phyloP scores from a whole-genome alignment of 2,888 invertebrate genomes.

The Clivina fossor region DNA sequence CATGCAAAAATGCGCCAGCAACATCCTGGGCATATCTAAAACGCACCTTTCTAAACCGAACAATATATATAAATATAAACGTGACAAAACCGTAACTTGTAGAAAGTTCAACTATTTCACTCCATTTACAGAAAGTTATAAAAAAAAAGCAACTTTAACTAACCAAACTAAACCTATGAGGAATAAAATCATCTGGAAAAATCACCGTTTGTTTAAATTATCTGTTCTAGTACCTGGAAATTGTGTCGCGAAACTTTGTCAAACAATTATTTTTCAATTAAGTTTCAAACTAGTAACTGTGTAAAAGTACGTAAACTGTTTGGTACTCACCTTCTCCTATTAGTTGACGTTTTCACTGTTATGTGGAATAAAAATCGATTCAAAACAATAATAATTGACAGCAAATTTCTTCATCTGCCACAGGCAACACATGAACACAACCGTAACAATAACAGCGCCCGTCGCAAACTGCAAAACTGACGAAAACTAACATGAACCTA shows the following conservation, averaged over 20 bases:
- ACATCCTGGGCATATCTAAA: conserved; percentile 33
- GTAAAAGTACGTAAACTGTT: conserved; percentile 8
- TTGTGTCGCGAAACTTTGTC: conserved; percentile 9
- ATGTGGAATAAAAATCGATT: conserved; percentile 3
- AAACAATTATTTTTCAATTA: background rate
- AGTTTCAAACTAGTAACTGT: too few species aligned
- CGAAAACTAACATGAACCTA: background rate
- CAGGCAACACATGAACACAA: conserved; percentile 25
- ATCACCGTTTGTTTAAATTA: background rate
- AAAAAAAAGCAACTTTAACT: conserved; percentile 18
- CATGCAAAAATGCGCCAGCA: conserved; percentile 30
- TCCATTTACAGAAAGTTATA: conserved; percentile 28
- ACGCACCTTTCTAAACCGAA: conserved; percentile 37
- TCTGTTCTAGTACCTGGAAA: conserved; percentile 12
- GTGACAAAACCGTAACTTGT: conserved; percentile 36
- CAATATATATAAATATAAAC: conserved; percentile 35
- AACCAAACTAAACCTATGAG: background rate
- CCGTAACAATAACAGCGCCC: conserved; percentile 6
- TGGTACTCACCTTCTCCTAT: conserved; percentile 21
- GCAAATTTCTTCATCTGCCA: conserved; percentile 27
- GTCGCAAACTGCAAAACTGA: conserved; percentile 3
- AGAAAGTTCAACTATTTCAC: conserved; percentile 34
- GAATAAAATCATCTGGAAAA: background rate
- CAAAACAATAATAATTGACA: conserved; percentile 29
- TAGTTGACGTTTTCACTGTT: conserved; percentile 7